Conservation (phyloP, 2,888 invertebrate species). For the Xestia sexstrigata region DNA sequence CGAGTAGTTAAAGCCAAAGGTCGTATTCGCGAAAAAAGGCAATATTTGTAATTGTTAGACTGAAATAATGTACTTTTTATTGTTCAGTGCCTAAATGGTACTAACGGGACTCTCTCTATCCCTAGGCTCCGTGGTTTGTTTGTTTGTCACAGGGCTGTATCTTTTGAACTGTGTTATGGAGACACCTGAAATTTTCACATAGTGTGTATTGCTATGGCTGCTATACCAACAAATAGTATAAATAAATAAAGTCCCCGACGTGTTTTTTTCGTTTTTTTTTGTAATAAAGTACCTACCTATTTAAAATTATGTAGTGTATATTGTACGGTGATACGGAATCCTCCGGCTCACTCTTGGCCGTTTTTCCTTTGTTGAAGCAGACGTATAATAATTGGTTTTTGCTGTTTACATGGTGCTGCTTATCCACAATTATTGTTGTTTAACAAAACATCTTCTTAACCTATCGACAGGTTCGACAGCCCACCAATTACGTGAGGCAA, state of each 20-base stretch:
- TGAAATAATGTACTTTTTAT: slow-evolving; percentile 4
- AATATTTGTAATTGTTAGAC: slow-evolving; percentile 35
- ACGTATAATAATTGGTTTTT: slow-evolving; percentile 21
- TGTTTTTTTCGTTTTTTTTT: too few species aligned
- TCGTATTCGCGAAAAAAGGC: slow-evolving; percentile 32
- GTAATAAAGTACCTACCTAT: too few species aligned
- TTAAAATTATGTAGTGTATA: background rate
- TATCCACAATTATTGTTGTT: slow-evolving; percentile 32
- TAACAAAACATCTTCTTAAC: slow-evolving; percentile 19
- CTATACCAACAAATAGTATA: background rate
- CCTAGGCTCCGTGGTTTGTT: background rate
- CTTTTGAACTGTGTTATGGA: background rate
- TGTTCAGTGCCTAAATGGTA: background rate
- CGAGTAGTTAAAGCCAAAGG: slow-evolving; percentile 34
- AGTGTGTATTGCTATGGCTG: background rate
- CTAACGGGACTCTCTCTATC: background rate
- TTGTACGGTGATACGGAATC: background rate
- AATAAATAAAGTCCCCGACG: too few species aligned
- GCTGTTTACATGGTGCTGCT: slow-evolving; percentile 17
- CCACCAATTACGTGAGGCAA: slow-evolving; percentile 34
- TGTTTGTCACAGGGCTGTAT: background rate
- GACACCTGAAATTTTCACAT: background rate
- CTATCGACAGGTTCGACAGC: slow-evolving; percentile 36
- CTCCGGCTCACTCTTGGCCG: too few species aligned
- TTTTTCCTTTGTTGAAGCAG: slow-evolving; percentile 29